phyloP scores from a whole-genome alignment of 2,888 invertebrate genomes.

The Ornithoptera priamus region DNA sequence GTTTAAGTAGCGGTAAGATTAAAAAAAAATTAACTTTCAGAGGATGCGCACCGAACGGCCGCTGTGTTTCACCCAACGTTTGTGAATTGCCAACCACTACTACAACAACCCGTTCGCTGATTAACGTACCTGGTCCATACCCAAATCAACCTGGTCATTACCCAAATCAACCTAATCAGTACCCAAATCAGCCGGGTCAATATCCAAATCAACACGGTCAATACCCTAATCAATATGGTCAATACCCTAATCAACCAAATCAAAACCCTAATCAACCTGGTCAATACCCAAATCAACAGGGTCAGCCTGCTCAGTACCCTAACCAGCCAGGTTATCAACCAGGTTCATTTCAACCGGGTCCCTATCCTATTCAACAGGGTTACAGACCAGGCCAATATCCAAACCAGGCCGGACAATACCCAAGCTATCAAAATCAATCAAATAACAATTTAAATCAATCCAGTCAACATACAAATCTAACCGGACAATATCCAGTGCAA shows the following conservation, averaged over 20 bases:
- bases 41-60: slow-evolving; percentile 67
- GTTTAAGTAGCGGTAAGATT: no score
- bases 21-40: slow-evolving; percentile 47
- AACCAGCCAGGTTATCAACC: slow-evolving; percentile 13
- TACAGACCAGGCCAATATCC: slow-evolving; percentile 27
- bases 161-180: slow-evolving; percentile 18
- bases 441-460: slow-evolving; percentile 22
- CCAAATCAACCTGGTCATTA: slow-evolving; percentile 19
- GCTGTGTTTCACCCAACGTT: slow-evolving; percentile 55
- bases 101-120: slow-evolving; percentile 6
- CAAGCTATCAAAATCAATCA: slow-evolving; percentile 31
- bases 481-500: slow-evolving; percentile 15
- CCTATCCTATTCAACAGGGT: slow-evolving; percentile 21
- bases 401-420: slow-evolving; percentile 28
- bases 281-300: slow-evolving; percentile 24
- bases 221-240: slow-evolving; percentile 7
- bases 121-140: slow-evolving; percentile 24
- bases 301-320: slow-evolving; percentile 20
- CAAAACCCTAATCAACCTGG: slow-evolving; percentile 21
- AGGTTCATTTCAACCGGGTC: slow-evolving; percentile 16
- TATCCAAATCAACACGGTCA: slow-evolving; percentile 3
- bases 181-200: slow-evolving; percentile 11
- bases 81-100: slow-evolving; percentile 59
- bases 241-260: slow-evolving; percentile 22
- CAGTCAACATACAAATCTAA: slow-evolving; percentile 22